These are phyloP conservation scores for Prolemur simus DNA, from an alignment of 2,113 vertebrate genomes.

Conservation along the genomic window DNA sequence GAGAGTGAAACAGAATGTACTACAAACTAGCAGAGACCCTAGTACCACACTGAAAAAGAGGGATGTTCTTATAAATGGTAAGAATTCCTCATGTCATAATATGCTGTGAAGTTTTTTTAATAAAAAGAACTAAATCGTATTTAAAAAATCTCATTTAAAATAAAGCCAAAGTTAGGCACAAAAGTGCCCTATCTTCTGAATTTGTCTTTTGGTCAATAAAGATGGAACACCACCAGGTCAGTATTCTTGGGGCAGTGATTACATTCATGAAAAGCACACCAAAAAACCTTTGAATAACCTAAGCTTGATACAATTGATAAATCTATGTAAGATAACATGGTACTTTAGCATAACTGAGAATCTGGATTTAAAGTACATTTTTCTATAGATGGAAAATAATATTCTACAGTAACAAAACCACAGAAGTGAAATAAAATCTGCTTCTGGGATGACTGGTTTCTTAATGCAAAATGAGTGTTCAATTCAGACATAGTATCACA, in stretches of 20 bases:
- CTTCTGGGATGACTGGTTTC: slow-evolving; percentile 36
- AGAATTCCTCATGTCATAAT: not conserved
- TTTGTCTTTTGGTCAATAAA: slow-evolving; percentile 8
- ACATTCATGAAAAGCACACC: not conserved
- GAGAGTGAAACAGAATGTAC: not conserved
- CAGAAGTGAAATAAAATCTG: not conserved
- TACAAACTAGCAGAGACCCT: not conserved
- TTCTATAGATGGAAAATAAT: slow-evolving; percentile 31
- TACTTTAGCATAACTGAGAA: slow-evolving; percentile 8
- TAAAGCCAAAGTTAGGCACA: slow-evolving; percentile 42
- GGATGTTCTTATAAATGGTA: not conserved
- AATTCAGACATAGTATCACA: slow-evolving; percentile 11
- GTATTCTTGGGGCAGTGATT: not conserved
- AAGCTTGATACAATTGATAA: slow-evolving; percentile 4
- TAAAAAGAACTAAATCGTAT: not conserved
- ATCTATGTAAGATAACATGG: not conserved
- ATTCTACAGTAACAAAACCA: slow-evolving; percentile 26
- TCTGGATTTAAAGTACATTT: slow-evolving; percentile 18
- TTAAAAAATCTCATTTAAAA: slow-evolving; percentile 38
- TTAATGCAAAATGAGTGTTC: slow-evolving; percentile 55
- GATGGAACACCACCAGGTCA: slow-evolving; percentile 7
- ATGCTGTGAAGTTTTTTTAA: not conserved
- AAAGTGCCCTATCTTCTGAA: not conserved
- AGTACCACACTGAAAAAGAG: not conserved
- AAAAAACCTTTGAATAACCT: slow-evolving; percentile 13